Evolutionary conservation across 2,113 vertebrate genomes (phyloP), one percentile per base, ranked within the genome.

Genomic region (Hypanus sabinus): DNA sequence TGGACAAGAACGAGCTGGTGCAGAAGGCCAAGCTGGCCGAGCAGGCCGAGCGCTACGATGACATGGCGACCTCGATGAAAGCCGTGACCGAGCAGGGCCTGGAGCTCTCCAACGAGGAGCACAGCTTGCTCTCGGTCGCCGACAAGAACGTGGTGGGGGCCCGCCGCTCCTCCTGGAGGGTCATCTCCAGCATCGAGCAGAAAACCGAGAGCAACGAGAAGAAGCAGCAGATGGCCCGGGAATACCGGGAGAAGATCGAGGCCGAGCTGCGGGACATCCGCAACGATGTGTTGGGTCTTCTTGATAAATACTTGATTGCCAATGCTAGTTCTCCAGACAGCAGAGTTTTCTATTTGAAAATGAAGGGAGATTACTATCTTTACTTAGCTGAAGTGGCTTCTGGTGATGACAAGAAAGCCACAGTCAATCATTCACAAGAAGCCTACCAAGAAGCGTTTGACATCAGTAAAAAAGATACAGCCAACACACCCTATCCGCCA

Each of bases 81-180:
- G 95, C 96, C n/a, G 97, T 98, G 96, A 98, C 98, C 2, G 97
- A 98, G 96, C 96, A 97, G 94, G 97, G 96, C 85, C 94, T 96
- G 0, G 95, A 97, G 94, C 96, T 99, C 95, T 96, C 96, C 91
- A 98, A 98, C 0, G 99, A 99, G 96, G 98, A 99, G 97, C 98
- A 98, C 95, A 99, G 99, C 96, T 97, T 99, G 96, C 98, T 99
- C 95, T 99, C 98, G 0, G 98, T 99, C 96, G 99, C 99, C 96
- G 99, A 99, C 97, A 99, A 99, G 97, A 99, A 99, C 96, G 98
- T 99, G 95, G 99, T 99, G 96, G 99, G 99, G 94, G 98, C 98
- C 38, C 98, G 98, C 68, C 98, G 99, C 95, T 99, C 99, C 94
- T 98, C 99, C 85, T 99, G 98, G 98, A 98, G 99, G 94, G 98